phyloP scores from a whole-genome alignment of 2,888 invertebrate genomes.

The Parochlus steinenii region DNA sequence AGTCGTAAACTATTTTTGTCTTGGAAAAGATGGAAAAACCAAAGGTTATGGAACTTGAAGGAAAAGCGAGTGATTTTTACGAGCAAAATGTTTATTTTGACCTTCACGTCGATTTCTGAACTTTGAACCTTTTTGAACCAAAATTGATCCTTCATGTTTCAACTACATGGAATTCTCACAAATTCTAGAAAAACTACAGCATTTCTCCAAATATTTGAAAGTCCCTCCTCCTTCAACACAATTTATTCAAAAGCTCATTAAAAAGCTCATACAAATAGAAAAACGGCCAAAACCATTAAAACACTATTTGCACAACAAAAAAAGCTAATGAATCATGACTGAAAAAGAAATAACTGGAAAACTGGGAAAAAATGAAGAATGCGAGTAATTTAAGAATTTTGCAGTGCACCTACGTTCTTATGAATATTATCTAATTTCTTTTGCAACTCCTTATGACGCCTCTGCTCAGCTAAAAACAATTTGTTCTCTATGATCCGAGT shows the following conservation, averaged over 20 bases:
- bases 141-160: no score
- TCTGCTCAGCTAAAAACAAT: slow-evolving; percentile 63
- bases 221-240: no score
- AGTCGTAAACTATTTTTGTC: no score
- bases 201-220: no score
- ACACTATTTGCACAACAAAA: slow-evolving; percentile 10
- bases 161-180: no score
- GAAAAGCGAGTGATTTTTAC: no score
- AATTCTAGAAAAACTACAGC: no score
- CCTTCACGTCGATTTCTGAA: no score
- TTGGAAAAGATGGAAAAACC: no score
- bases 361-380: slow-evolving; percentile 14
- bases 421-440: slow-evolving; percentile 71
- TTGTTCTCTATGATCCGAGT: slow-evolving; percentile 54
- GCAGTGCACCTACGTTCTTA: slow-evolving; percentile 57
- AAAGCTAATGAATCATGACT: slow-evolving; percentile 11
- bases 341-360: slow-evolving; percentile 14
- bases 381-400: slow-evolving; percentile 14
- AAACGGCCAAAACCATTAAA: slow-evolving; percentile 7
- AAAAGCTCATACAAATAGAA: slow-evolving; percentile 11
- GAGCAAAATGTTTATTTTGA: no score
- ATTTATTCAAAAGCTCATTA: slow-evolving; percentile 8
- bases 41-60: no score
- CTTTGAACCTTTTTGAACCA: no score
- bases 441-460: slow-evolving; percentile 70